Conservation (phyloP, 2,797 vertebrate species). For the Gouania willdenowi region DNA sequence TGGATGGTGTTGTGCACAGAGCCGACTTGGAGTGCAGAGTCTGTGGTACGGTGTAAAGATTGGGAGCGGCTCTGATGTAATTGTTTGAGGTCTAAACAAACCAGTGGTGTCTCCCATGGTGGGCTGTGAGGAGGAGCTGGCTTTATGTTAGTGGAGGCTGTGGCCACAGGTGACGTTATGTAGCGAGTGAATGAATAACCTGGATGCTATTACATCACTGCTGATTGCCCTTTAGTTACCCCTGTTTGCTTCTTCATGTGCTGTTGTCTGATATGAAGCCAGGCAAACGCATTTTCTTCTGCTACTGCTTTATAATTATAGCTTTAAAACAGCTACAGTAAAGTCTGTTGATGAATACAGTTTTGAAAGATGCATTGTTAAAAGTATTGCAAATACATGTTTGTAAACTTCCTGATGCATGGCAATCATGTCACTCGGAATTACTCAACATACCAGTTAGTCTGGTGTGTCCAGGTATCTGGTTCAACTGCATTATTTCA, state of each 20-base stretch:
- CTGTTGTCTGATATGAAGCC: slow-evolving; percentile 40
- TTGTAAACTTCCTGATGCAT: background rate
- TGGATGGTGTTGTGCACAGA: too few species aligned
- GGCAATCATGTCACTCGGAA: background rate
- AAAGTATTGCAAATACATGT: background rate
- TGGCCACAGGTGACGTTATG: slow-evolving; percentile 59
- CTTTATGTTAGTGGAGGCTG: slow-evolving; percentile 25
- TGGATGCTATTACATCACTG: slow-evolving; percentile 60
- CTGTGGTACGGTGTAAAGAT: slow-evolving; percentile 11
- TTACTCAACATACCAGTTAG: background rate
- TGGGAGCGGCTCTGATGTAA: slow-evolving; percentile 40
- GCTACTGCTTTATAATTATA: slow-evolving; percentile 16
- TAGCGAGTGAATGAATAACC: slow-evolving; percentile 66
- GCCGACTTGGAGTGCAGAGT: slow-evolving; percentile 10
- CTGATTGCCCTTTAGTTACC: slow-evolving; percentile 50
- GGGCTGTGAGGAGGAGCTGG: slow-evolving; percentile 4
- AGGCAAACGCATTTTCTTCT: background rate
- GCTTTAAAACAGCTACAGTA: slow-evolving; percentile 6
- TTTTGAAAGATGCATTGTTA: too few species aligned
- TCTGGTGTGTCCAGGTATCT: slow-evolving; percentile 9
- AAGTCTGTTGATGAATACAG: slow-evolving; percentile 29
- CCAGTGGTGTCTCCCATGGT: slow-evolving; percentile 34
- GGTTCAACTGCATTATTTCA: background rate
- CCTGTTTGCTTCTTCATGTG: slow-evolving; percentile 48
- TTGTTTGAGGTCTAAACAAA: slow-evolving; percentile 55